A percentile compares a stretch with the other conserved stretches of the same genome.
phyloP scores from a whole-genome alignment of 2,797 vertebrate genomes.

The Gallinago nigripennis region DNA sequence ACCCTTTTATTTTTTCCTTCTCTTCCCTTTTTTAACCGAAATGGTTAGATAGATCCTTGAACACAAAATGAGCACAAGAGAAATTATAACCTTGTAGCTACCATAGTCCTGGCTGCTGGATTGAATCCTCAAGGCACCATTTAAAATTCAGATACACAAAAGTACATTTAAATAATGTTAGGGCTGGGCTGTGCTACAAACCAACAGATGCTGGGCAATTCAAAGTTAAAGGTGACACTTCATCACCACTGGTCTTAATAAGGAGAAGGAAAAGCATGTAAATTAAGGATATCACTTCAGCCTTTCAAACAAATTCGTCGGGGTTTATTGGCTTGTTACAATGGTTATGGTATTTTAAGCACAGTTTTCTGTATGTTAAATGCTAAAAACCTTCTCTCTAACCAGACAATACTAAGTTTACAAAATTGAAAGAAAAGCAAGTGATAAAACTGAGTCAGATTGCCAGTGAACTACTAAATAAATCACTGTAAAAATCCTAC shows the following conservation, averaged over 20 bases:
- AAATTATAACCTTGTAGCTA: background rate
- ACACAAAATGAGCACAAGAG: background rate
- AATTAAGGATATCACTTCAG: conserved; percentile 31
- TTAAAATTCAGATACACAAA: conserved; percentile 1
- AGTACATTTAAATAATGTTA: background rate
- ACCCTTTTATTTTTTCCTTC: no score
- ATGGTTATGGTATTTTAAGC: conserved; percentile 19
- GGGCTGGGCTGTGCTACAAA: background rate
- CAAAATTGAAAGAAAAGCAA: conserved; percentile 5
- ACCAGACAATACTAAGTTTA: background rate
- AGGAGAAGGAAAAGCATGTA: background rate
- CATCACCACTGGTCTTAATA: conserved; percentile 15
- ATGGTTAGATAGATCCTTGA: background rate
- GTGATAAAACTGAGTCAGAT: background rate
- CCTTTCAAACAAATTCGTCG: background rate
- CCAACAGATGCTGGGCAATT: conserved; percentile 26
- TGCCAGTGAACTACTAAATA: conserved; percentile 14
- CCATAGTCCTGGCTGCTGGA: background rate
- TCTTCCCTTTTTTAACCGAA: background rate
- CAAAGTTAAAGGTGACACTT: background rate
- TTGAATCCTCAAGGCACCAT: background rate
- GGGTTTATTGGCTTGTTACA: background rate
- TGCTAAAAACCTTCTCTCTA: background rate
- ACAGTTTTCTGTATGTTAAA: background rate
- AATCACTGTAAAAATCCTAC: background rate